A percentile compares a stretch with the other conserved stretches of the same genome.
phyloP scores from a whole-genome alignment of 2,113 vertebrate species.

The Thunnus thynnus region DNA sequence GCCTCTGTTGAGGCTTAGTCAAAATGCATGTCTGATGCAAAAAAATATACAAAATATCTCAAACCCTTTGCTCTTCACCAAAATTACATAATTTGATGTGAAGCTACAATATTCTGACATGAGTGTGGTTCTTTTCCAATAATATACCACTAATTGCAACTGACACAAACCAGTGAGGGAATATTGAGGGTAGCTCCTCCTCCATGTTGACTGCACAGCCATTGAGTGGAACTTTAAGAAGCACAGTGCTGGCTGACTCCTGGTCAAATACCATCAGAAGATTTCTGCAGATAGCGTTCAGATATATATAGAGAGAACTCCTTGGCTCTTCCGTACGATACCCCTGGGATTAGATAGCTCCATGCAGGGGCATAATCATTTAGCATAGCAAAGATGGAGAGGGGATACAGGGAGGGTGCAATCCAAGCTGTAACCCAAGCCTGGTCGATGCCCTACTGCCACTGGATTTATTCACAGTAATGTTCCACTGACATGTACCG shows the following conservation, averaged over 20 bases:
- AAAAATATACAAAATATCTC: background rate
- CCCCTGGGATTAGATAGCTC: slow-evolving; percentile 75
- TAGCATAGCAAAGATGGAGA: slow-evolving; percentile 67
- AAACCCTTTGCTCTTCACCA: background rate
- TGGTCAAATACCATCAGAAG: slow-evolving; percentile 73
- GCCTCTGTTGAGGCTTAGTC: slow-evolving; percentile 30
- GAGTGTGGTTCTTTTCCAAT: slow-evolving; percentile 6
- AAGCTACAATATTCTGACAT: background rate
- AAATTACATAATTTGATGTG: background rate
- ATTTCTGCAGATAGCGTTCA: slow-evolving; percentile 75
- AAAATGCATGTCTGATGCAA: background rate
- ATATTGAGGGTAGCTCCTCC: slow-evolving; percentile 7
- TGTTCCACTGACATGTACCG: slow-evolving; percentile 67
- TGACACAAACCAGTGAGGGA: slow-evolving; percentile 3
- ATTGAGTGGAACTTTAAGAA: slow-evolving; percentile 48
- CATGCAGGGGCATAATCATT: slow-evolving; percentile 81
- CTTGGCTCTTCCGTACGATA: slow-evolving; percentile 49
- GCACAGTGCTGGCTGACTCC: slow-evolving; percentile 48
- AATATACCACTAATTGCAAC: background rate
- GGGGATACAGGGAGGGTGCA: slow-evolving; percentile 48
- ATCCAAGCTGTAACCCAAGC: slow-evolving; percentile 80
- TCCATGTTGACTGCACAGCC: slow-evolving; percentile 28
- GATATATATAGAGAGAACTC: slow-evolving; percentile 77
- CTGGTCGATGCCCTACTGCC: slow-evolving; percentile 42
- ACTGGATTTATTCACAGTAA: slow-evolving; percentile 66